Evolutionary conservation across 53 echinoderm and acorn worm genomes (phyloP).

Genomic region (Hippasteria phrygiana): DNA sequence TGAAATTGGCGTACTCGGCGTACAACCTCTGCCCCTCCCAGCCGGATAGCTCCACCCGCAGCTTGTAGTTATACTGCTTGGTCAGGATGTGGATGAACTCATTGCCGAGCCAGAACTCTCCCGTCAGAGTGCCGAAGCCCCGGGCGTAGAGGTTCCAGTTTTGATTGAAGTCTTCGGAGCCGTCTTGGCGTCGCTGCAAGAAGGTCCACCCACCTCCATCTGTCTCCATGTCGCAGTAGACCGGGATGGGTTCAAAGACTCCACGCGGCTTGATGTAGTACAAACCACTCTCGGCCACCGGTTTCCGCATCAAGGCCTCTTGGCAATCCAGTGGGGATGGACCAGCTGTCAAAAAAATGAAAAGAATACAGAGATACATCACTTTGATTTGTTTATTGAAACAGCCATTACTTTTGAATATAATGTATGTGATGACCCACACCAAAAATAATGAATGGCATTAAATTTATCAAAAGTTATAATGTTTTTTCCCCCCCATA

Average conservation of each 20-base stretch:
- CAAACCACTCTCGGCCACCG: constrained; percentile 73
- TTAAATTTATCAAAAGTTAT: too few species aligned
- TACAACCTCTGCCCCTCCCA: constrained; percentile 75
- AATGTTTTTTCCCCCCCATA: too few species aligned
- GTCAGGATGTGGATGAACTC: constrained; percentile 83
- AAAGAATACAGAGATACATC: background rate
- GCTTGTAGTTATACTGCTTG: constrained; percentile 87
- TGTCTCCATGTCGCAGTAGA: constrained; percentile 93
- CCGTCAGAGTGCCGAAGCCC: constrained; percentile 86
- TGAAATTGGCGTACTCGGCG: constrained; percentile 88
- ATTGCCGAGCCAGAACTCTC: constrained; percentile 93
- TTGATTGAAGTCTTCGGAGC: constrained; percentile 91
- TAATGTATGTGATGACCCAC: too few species aligned
- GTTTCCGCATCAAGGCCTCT: constrained; percentile 66
- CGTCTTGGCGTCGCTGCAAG: constrained; percentile 87
- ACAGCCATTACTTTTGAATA: too few species aligned
- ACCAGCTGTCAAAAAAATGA: constrained; percentile 69
- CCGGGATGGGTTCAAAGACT: constrained; percentile 73
- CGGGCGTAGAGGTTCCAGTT: constrained; percentile 86
- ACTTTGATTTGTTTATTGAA: too few species aligned
- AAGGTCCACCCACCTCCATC: constrained; percentile 93
- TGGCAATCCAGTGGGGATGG: constrained; percentile 88
- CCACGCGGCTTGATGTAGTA: constrained; percentile 96
- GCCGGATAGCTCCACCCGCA: constrained; percentile 81
- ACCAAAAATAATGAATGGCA: too few species aligned